Evolutionary conservation across 2,113 vertebrate genomes (phyloP).

Genomic region (Panthera uncia): DNA sequence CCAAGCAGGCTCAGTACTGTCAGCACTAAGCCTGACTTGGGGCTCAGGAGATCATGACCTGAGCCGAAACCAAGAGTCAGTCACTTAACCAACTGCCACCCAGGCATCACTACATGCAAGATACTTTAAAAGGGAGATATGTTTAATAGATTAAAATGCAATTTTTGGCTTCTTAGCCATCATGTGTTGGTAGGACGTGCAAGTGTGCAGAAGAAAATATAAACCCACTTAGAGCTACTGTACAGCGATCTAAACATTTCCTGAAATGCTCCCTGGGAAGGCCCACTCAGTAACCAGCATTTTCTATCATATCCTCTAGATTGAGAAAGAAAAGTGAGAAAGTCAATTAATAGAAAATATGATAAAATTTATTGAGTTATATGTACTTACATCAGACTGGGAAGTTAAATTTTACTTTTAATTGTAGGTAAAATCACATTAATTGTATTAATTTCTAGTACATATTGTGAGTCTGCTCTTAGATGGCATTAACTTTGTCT

Average conservation of each 20-base stretch:
- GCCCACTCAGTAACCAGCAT: not conserved
- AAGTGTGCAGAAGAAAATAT: not conserved
- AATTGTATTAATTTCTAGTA: not conserved
- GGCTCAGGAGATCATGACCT: no score
- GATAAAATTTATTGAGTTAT: not conserved
- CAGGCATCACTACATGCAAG: not conserved
- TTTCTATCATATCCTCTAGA: not conserved
- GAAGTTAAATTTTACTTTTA: constrained; percentile 5
- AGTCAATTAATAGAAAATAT: not conserved
- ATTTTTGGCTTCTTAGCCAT: not conserved
- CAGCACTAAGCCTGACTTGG: no score
- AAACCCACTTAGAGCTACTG: not conserved
- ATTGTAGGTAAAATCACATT: not conserved
- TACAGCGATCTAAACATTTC: not conserved
- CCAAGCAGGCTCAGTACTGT: no score
- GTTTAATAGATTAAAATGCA: not conserved
- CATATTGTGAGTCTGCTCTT: not conserved
- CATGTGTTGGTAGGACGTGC: not conserved
- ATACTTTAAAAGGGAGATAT: not conserved
- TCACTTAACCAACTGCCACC: no score
- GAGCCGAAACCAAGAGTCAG: no score
- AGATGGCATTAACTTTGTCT: not conserved
- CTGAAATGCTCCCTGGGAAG: not conserved
- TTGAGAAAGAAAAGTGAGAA: not conserved
- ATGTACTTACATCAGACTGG: constrained; percentile 5